phyloP scores from a whole-genome alignment of 2,797 vertebrate species.

The Prunella strophiata region DNA sequence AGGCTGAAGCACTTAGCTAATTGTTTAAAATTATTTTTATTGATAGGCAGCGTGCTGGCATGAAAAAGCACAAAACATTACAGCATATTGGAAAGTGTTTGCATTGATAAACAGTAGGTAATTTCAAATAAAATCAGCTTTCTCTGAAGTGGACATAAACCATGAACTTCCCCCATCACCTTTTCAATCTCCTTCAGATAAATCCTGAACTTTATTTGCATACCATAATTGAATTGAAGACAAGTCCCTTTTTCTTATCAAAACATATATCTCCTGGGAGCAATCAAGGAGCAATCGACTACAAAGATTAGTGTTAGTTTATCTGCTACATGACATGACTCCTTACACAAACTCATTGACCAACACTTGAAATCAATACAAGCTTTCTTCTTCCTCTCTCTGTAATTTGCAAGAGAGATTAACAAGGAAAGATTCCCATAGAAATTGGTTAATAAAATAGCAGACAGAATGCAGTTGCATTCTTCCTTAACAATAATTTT shows the following conservation, averaged over 20 bases:
- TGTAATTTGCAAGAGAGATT: not conserved
- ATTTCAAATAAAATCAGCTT: not conserved
- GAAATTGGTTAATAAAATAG: not conserved
- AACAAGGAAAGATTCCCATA: not conserved
- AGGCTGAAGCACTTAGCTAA: not conserved
- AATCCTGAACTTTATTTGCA: conserved; percentile 8
- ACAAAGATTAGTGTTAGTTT: not conserved
- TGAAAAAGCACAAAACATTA: not conserved
- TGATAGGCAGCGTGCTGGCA: not conserved
- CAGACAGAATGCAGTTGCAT: not conserved
- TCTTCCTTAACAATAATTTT: not conserved
- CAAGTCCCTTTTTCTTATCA: not conserved
- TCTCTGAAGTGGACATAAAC: not conserved
- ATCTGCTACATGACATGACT: not conserved
- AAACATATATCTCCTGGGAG: not conserved
- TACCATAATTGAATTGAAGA: conserved; percentile 14
- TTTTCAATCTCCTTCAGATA: conserved; percentile 1
- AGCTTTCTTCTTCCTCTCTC: not conserved
- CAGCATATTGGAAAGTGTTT: not conserved
- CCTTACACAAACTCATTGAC: not conserved
- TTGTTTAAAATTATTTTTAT: not conserved
- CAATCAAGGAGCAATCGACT: not conserved
- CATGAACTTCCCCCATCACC: not conserved
- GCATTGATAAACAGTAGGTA: not conserved
- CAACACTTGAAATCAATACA: not conserved